A percentile compares a stretch with the other conserved stretches of the same genome.
phyloP scores from a whole-genome alignment of 2,113 vertebrate genomes.

The Jacana jacana region DNA sequence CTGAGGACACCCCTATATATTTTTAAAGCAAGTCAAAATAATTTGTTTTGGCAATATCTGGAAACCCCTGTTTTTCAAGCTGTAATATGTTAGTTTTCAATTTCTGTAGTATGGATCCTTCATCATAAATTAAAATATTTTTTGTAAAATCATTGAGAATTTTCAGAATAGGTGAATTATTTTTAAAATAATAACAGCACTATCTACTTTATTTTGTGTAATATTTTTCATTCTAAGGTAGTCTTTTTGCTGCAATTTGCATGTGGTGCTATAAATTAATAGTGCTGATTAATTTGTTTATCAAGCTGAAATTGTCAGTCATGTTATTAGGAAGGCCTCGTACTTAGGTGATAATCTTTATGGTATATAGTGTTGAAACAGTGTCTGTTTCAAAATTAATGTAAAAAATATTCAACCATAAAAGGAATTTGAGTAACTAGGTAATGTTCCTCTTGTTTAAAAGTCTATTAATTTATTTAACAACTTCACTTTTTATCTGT shows the following conservation, averaged over 20 bases:
- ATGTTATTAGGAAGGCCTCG: background rate
- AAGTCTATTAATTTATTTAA: background rate
- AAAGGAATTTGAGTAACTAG: background rate
- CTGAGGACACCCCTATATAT: constrained; percentile 49
- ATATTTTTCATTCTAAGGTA: background rate
- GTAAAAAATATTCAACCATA: background rate
- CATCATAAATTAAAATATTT: background rate
- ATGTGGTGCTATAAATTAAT: background rate
- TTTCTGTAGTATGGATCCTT: background rate
- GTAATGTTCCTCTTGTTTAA: background rate
- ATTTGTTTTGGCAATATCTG: constrained; percentile 52
- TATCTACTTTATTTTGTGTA: background rate
- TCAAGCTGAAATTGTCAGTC: background rate
- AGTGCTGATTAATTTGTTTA: background rate
- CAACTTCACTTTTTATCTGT: background rate
- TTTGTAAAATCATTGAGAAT: background rate
- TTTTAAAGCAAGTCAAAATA: constrained; percentile 51
- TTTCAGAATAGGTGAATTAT: background rate
- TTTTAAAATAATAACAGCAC: background rate
- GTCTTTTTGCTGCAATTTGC: background rate
- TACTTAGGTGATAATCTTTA: background rate
- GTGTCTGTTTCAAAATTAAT: background rate
- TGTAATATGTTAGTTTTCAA: constrained; percentile 24
- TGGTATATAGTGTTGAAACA: background rate
- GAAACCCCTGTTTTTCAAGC: background rate